These are phyloP conservation scores for Cnemophilus loriae DNA, from an alignment of 2,113 vertebrate species.

Conservation along the genomic window DNA sequence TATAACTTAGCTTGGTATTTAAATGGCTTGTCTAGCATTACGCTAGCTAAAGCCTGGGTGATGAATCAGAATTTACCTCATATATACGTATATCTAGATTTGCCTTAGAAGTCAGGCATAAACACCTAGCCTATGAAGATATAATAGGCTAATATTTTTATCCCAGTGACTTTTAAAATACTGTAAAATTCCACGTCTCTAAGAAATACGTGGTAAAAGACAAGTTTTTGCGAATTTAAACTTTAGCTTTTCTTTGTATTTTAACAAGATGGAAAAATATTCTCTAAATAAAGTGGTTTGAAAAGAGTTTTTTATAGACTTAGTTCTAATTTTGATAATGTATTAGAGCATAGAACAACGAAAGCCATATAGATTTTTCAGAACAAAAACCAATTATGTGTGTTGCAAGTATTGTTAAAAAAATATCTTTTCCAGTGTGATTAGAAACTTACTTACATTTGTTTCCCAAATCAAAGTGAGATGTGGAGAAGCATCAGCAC, in stretches of 20 bases:
- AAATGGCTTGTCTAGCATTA: background rate
- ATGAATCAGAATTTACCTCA: background rate
- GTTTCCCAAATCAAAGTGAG: background rate
- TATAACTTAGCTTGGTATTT: background rate
- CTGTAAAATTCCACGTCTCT: background rate
- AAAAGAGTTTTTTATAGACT: background rate
- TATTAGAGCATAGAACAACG: background rate
- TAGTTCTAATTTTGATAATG: background rate
- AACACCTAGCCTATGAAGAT: background rate
- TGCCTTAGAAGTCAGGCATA: background rate
- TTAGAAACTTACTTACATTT: background rate
- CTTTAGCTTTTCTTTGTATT: background rate
- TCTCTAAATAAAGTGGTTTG: background rate
- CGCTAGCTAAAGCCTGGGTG: background rate
- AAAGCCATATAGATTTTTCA: background rate
- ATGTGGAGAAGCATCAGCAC: background rate
- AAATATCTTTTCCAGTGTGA: background rate
- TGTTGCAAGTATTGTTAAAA: background rate
- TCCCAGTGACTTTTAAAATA: background rate
- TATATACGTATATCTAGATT: background rate
- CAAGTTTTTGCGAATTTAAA: background rate
- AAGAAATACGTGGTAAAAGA: background rate
- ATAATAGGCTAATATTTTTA: background rate
- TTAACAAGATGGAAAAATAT: background rate
- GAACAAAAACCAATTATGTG: background rate